These are phyloP conservation scores for Numida meleagris DNA, from an alignment of 2,113 vertebrate species.

Conservation along the genomic window DNA sequence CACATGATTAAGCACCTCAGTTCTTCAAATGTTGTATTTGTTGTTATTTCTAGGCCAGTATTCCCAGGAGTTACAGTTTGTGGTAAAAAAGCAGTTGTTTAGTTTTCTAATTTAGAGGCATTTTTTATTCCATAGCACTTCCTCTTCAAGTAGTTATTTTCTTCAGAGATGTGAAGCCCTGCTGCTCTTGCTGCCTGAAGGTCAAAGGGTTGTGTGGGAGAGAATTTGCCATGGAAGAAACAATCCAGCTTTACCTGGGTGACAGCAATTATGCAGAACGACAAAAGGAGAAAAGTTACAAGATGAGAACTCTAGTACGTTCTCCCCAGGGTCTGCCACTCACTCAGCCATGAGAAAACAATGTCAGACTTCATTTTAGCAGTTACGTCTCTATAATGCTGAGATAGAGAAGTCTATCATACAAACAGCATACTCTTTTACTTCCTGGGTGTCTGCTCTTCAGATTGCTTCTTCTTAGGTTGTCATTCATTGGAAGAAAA, in stretches of 20 bases:
- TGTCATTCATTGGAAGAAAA: conserved; percentile 40
- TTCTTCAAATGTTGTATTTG: neutral
- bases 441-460: conserved; percentile 30
- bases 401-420: conserved; percentile 33
- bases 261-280: conserved; percentile 81
- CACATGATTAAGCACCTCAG: neutral
- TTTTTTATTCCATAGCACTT: conserved; percentile 51
- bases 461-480: conserved; percentile 41
- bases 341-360: conserved; percentile 68
- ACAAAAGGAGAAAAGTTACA: conserved; percentile 78
- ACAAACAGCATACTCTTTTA: conserved; percentile 35
- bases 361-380: conserved; percentile 46
- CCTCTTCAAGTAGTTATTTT: conserved; percentile 50
- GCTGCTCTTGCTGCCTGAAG: conserved; percentile 65
- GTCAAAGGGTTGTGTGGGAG: conserved; percentile 71
- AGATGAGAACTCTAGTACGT: conserved; percentile 67
- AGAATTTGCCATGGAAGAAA: conserved; percentile 70
- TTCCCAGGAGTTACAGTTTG: neutral
- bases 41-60: neutral
- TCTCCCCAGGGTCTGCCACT: conserved; percentile 80
- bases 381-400: conserved; percentile 38
- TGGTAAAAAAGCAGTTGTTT: neutral
- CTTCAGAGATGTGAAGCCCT: conserved; percentile 48
- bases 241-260: conserved; percentile 80
- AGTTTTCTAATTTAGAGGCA: conserved; percentile 33